Conservation (phyloP, 2,888 invertebrate species). For the Microctonus brassicae region DNA sequence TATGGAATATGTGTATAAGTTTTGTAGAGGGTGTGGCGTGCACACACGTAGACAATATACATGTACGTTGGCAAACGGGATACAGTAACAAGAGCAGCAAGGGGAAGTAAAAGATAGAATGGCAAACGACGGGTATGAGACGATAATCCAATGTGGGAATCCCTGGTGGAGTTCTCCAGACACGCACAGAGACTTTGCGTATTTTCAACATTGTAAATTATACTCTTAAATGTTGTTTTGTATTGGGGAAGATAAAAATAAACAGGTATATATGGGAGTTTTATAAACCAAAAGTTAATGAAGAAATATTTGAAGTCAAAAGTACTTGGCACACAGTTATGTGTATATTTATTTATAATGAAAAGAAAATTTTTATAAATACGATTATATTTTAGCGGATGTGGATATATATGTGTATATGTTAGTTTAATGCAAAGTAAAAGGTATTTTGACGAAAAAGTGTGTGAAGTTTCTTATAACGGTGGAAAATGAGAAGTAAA, state of each 20-base stretch:
- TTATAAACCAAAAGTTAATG: too few species aligned
- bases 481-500: background rate
- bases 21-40: background rate
- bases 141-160: constrained; percentile 53
- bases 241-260: background rate
- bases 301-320: too few species aligned
- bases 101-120: constrained; percentile 35
- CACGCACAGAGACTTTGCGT: constrained; percentile 46
- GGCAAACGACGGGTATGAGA: constrained; percentile 43
- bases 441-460: background rate
- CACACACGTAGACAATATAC: constrained; percentile 26
- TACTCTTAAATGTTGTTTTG: constrained; percentile 21
- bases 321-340: too few species aligned
- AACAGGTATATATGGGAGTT: too few species aligned
- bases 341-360: too few species aligned
- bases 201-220: constrained; percentile 29
- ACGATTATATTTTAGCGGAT: background rate
- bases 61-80: constrained; percentile 36
- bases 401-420: background rate
- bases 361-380: background rate
- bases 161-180: constrained; percentile 48
- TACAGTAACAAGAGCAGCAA: background rate
- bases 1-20: background rate
- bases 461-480: background rate
- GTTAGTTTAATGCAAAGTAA: background rate